Evolutionary conservation across 1,140 invertebrate species (phyloP).

Genomic region (Bombus huntii): DNA sequence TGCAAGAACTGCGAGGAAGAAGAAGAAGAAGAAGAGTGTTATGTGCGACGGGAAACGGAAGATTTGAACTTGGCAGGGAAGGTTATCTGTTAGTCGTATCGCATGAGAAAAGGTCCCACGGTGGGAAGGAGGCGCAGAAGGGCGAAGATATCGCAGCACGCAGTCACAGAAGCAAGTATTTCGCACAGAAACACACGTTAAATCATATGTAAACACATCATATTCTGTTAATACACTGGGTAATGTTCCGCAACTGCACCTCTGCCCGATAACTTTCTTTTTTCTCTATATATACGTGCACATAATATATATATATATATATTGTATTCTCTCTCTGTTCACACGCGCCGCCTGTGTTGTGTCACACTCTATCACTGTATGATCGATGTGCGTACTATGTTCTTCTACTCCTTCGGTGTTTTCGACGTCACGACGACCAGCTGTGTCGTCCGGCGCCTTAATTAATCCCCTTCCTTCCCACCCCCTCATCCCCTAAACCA

Average conservation of each 20-base stretch:
- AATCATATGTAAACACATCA: neutral
- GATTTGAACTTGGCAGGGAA: constrained; percentile 1
- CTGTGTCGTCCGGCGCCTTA: neutral
- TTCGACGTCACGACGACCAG: neutral
- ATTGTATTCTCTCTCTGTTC: constrained; percentile 20
- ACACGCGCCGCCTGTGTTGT: constrained; percentile 37
- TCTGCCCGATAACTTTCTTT: neutral
- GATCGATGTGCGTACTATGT: constrained; percentile 39
- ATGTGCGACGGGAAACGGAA: constrained; percentile 5
- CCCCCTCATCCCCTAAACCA: neutral
- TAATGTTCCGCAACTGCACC: constrained; percentile 27
- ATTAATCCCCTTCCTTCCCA: constrained; percentile 12
- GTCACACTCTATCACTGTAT: constrained; percentile 30
- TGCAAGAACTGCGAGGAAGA: too few species aligned
- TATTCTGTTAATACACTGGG: neutral
- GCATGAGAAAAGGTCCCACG: constrained; percentile 15
- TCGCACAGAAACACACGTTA: constrained; percentile 14
- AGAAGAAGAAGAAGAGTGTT: neutral
- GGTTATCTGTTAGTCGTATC: constrained; percentile 7
- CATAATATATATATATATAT: constrained; percentile 3
- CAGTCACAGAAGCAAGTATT: constrained; percentile 41
- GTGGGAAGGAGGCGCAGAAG: neutral
- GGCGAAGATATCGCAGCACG: constrained; percentile 24
- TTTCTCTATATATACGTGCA: neutral
- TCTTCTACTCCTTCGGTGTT: neutral